These are phyloP conservation scores for Aporrectodea caliginosa DNA, from an alignment of 1,140 invertebrate genomes.

Conservation along the genomic window DNA sequence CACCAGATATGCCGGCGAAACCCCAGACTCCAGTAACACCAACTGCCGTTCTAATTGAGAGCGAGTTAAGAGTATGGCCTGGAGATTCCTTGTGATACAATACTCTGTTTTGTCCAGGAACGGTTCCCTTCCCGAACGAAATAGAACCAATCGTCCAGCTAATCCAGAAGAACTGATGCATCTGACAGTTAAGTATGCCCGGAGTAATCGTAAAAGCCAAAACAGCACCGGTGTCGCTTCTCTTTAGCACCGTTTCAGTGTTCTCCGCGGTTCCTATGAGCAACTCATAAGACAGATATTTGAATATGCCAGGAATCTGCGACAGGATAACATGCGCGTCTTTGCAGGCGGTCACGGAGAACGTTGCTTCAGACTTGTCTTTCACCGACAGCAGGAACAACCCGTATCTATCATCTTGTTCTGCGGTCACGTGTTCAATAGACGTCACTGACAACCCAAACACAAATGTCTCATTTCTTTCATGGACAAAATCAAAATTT, in stretches of 20 bases:
- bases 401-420: not conserved
- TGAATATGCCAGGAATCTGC: not conserved
- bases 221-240: not conserved
- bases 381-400: not conserved
- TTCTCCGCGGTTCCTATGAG: not conserved
- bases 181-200: not conserved
- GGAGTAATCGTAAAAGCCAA: not conserved
- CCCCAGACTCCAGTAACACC: not conserved
- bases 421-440: not conserved
- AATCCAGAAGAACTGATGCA: slow-evolving; percentile 9
- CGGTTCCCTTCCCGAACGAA: not conserved
- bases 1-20: not conserved
- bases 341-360: slow-evolving; percentile 6
- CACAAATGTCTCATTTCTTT: too few species aligned
- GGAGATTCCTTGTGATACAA: not conserved
- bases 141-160: slow-evolving; percentile 14
- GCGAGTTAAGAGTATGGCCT: not conserved
- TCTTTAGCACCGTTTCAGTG: not conserved
- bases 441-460: not conserved
- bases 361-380: not conserved
- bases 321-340: slow-evolving; percentile 4
- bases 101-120: not conserved
- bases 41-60: not conserved
- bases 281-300: not conserved
- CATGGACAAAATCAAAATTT: too few species aligned